These are phyloP conservation scores for Avahi laniger DNA, from an alignment of 2,797 vertebrate species.

Conservation along the genomic window DNA sequence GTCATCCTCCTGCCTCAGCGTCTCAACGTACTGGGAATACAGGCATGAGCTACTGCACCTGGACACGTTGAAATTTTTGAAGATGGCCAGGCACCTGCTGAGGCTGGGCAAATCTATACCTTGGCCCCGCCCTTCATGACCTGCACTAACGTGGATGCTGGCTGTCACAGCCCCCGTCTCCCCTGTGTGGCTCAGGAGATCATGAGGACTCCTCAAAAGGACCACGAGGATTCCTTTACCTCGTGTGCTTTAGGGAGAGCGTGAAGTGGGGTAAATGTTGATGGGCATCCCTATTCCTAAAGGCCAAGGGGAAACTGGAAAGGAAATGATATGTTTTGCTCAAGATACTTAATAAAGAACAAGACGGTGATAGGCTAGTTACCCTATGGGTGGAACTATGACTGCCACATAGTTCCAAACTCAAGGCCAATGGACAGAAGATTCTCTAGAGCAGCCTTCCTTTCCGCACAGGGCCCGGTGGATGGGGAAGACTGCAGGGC, in stretches of 20 bases:
- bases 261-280: too few species aligned
- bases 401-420: not conserved
- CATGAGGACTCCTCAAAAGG: not conserved
- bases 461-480: not conserved
- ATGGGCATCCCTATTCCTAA: not conserved
- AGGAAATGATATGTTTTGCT: not conserved
- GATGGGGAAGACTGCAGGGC: not conserved
- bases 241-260: not conserved
- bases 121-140: rapidly evolving
- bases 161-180: not conserved
- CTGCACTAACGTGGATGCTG: not conserved
- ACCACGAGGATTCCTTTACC: not conserved
- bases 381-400: not conserved
- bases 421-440: not conserved
- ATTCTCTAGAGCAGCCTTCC: not conserved
- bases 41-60: not conserved
- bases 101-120: not conserved
- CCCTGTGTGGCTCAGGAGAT: not conserved
- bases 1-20: not conserved
- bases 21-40: not conserved
- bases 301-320: not conserved
- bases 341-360: not conserved
- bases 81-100: not conserved
- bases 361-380: not conserved
- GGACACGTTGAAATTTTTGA: not conserved